Conservation (phyloP, 2,888 invertebrate genomes). For the Falcaria lacertinaria region DNA sequence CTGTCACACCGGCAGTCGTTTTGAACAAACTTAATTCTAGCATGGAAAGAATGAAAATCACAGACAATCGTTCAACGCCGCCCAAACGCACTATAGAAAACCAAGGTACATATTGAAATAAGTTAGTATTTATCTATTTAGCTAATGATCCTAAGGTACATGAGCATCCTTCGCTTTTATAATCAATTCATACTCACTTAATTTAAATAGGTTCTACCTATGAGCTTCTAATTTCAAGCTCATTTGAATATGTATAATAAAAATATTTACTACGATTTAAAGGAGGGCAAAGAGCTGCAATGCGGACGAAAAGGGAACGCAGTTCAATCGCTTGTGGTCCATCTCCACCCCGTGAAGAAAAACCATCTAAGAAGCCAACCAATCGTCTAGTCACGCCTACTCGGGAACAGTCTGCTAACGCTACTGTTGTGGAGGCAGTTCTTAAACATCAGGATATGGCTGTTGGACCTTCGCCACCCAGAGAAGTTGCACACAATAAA, state of each 20-base stretch:
- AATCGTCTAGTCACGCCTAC: conserved; percentile 70
- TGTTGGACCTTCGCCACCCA: conserved; percentile 66
- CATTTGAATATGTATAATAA: no score
- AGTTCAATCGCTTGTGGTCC: conserved; percentile 82
- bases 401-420: conserved; percentile 38
- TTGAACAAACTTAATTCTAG: conserved; percentile 17
- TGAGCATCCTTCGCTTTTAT: neutral
- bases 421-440: conserved; percentile 17
- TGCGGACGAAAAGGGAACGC: conserved; percentile 50
- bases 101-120: conserved; percentile 61
- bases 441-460: conserved; percentile 54
- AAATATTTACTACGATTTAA: no score
- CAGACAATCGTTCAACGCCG: conserved; percentile 13
- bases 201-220: no score
- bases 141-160: neutral
- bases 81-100: conserved; percentile 25
- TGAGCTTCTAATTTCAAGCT: no score
- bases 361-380: conserved; percentile 22
- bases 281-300: conserved; percentile 30
- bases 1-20: conserved; percentile 48
- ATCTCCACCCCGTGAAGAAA: conserved; percentile 78
- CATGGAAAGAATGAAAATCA: conserved; percentile 28
- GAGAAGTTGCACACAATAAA: conserved; percentile 32
- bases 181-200: no score
- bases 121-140: conserved; percentile 70